Conservation (phyloP, 2,797 vertebrate genomes). For the Carapus acus region DNA sequence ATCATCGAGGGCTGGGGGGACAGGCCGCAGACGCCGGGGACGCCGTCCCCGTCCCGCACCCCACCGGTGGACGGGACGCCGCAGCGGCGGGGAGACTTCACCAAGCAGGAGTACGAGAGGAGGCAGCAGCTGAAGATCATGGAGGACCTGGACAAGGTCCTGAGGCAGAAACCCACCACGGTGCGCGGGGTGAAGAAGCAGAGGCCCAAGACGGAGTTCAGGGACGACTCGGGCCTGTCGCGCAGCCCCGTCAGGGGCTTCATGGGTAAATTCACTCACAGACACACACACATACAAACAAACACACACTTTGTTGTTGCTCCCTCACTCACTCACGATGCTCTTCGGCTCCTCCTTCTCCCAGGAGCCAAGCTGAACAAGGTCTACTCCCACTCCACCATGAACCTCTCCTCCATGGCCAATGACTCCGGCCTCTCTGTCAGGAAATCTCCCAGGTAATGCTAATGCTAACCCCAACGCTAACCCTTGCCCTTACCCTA, state of each 20-base stretch:
- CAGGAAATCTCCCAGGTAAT: constrained; percentile 79
- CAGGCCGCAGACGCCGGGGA: constrained; percentile 60
- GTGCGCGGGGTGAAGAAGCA: constrained; percentile 78
- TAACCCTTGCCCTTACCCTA: no score
- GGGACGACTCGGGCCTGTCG: constrained; percentile 83
- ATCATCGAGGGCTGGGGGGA: constrained; percentile 71
- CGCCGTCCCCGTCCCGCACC: constrained; percentile 57
- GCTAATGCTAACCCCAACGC: no score
- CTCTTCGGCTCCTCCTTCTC: not conserved
- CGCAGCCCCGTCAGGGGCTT: constrained; percentile 83
- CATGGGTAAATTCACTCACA: constrained; percentile 70
- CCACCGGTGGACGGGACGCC: constrained; percentile 66
- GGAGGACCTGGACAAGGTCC: constrained; percentile 88
- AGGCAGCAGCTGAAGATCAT: constrained; percentile 88
- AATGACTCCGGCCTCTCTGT: constrained; percentile 74
- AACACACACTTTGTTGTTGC: no score
- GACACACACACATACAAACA: not conserved
- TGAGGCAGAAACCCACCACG: constrained; percentile 79
- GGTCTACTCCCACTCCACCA: constrained; percentile 87
- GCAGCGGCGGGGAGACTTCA: constrained; percentile 82
- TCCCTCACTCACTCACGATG: constrained; percentile 1
- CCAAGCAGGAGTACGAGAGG: constrained; percentile 80
- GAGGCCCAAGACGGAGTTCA: constrained; percentile 84
- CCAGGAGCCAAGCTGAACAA: constrained; percentile 83
- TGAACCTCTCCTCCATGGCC: constrained; percentile 85